Evolutionary conservation across 2,888 invertebrate species (phyloP).

Genomic region (Willowsia nigromaculata): DNA sequence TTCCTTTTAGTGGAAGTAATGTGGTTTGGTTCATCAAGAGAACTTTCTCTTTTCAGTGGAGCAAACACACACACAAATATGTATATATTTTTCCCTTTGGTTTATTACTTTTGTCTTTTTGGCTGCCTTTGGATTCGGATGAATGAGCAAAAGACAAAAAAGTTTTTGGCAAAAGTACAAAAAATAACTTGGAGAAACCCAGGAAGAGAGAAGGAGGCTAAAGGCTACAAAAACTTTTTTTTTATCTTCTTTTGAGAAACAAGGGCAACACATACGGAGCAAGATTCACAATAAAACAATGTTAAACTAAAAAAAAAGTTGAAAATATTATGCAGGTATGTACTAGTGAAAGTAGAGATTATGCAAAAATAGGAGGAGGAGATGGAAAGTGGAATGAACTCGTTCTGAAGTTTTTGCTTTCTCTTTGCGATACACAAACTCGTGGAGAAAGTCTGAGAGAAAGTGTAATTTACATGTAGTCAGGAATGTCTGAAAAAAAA

Average conservation of each 20-base stretch:
- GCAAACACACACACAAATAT: no score
- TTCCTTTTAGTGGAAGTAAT: neutral
- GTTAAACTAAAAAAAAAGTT: neutral
- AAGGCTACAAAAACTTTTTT: neutral
- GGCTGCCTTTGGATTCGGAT: neutral
- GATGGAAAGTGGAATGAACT: conserved; percentile 23
- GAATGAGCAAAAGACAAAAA: conserved; percentile 23
- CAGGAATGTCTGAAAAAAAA: neutral
- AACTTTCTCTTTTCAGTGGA: neutral
- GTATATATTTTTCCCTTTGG: neutral
- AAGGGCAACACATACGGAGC: neutral
- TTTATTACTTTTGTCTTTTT: neutral
- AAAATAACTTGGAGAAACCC: neutral
- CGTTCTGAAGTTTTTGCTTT: neutral
- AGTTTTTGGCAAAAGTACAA: conserved; percentile 12
- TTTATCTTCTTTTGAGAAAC: conserved; percentile 19
- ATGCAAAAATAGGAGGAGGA: neutral
- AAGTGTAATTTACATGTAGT: conserved; percentile 12
- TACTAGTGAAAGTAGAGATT: neutral
- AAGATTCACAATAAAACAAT: neutral
- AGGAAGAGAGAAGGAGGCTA: neutral
- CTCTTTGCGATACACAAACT: neutral
- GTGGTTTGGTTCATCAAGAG: neutral
- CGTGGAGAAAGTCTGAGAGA: neutral
- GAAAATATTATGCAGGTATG: neutral